Evolutionary conservation across 2,797 vertebrate genomes (phyloP).

Genomic region (Streptopelia turtur): DNA sequence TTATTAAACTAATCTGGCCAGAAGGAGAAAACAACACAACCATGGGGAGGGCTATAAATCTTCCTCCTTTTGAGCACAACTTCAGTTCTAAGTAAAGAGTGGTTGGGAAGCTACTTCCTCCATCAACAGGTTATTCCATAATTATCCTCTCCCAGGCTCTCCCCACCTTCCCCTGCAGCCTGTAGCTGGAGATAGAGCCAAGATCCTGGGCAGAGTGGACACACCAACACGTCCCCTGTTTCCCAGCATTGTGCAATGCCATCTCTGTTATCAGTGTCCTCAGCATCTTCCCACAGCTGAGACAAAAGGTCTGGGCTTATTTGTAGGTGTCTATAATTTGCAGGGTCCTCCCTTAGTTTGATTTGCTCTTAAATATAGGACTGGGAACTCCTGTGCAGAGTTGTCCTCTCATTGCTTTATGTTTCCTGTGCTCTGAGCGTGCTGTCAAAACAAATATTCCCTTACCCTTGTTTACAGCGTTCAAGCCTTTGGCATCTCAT

Average conservation of each 20-base stretch:
- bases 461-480: conserved; percentile 42
- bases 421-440: conserved; percentile 35
- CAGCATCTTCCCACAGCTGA: conserved; percentile 58
- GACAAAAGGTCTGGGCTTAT: conserved; percentile 65
- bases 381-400: conserved; percentile 22
- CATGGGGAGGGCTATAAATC: conserved; percentile 14
- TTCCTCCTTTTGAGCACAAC: not conserved
- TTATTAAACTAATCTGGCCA: conserved; percentile 50
- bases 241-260: not conserved
- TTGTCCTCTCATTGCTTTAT: conserved; percentile 15
- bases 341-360: conserved; percentile 60
- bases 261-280: not conserved
- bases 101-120: conserved; percentile 59
- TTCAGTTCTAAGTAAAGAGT: not conserved
- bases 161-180: conserved; percentile 57
- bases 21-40: conserved; percentile 24
- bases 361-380: conserved; percentile 73
- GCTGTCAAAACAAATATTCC: conserved; percentile 62
- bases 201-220: conserved; percentile 10
- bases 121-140: conserved; percentile 58
- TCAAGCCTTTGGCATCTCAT: conserved; percentile 19
- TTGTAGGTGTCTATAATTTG: conserved; percentile 67
- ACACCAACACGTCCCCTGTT: not conserved
- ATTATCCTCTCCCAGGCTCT: conserved; percentile 26
- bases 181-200: not conserved